A percentile compares a stretch with the other conserved stretches of the same genome.
phyloP scores from a whole-genome alignment of 2,888 invertebrate genomes.

The Acanthopleura granulata region DNA sequence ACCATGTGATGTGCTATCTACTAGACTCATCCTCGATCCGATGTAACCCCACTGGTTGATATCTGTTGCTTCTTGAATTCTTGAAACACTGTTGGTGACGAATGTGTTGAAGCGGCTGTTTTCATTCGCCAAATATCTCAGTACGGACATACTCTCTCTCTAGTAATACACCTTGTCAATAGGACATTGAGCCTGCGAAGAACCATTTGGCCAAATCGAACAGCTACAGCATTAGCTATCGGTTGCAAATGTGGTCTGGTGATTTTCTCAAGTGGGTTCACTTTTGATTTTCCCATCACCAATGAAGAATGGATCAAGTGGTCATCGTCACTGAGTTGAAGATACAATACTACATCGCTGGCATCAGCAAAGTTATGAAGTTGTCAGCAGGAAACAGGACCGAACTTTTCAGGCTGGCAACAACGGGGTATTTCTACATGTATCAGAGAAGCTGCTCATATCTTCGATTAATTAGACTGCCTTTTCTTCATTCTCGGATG shows the following conservation, averaged over 20 bases:
- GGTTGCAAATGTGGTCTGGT: conserved; percentile 28
- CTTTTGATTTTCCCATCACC: conserved; percentile 28
- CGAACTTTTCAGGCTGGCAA: background rate
- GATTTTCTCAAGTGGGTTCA: conserved; percentile 27
- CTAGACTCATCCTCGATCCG: no score
- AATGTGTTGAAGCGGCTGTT: no score
- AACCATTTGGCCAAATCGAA: background rate
- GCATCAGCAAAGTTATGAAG: conserved; percentile 13
- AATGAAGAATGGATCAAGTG: conserved; percentile 22
- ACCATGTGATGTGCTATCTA: no score
- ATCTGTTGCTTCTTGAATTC: no score
- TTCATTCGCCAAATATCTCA: no score
- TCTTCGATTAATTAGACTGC: no score
- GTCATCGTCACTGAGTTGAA: background rate
- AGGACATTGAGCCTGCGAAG: no score
- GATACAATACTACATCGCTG: background rate
- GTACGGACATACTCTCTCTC: no score
- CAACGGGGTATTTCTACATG: conserved; percentile 1
- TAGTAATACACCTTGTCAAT: no score
- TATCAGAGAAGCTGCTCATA: background rate
- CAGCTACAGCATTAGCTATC: conserved; percentile 24
- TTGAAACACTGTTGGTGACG: no score
- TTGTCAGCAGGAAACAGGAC: background rate
- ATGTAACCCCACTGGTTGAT: no score
- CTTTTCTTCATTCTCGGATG: no score